Evolutionary conservation across 2,888 invertebrate species (phyloP), one percentile per base, ranked within the genome.

Genomic region (Nysson spinosus): DNA sequence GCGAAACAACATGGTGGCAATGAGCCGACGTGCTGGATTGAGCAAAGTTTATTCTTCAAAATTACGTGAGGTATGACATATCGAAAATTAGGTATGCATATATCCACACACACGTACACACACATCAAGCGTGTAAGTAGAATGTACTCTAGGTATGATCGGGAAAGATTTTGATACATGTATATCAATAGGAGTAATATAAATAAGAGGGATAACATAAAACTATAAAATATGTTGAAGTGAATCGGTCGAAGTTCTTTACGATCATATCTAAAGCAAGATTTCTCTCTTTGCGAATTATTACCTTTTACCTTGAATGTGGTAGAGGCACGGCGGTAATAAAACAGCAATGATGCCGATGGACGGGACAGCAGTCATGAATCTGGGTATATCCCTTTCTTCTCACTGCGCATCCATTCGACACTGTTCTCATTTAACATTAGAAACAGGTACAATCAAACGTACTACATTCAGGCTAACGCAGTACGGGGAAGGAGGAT

Each of bases 281-380:
- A 67, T 66, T 55, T 60, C 47, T 72, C 72, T 69, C 72, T 67
- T 66, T 75, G 71, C 69, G 69, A 70, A 75, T 77, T 72, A 73
- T 79, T 80, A 78, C 77, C 72, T 82, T 82, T 85, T 85, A 85
- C 83, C 85, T 85, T 83, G 81, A 79, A 74, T 79, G 80, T 77
- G 83, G 83, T 64, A 83, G 82, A 80, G 83, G 83, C 77, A 78
- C 80, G 73, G 80, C 78, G 78, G 77, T 79, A 80, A 84, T 78
- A 80, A 83, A 80, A 84, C 83, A 82, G 84, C 83, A 83, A 80
- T 80, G 83, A 80, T 81, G 83, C 75, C 83, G 83, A 81, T 84
- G 83, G 75, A 85, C 82, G 78, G 84, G 85, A 81, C 85, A 83
- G 84, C 83, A 82, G 81, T 83, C 82, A 78, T 80, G 83, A 80